Percentiles rank a stretch among this genome's conserved stretches.
Evolutionary conservation across 2,888 invertebrate genomes (phyloP).

Genomic region (Drosophila mettleri): DNA sequence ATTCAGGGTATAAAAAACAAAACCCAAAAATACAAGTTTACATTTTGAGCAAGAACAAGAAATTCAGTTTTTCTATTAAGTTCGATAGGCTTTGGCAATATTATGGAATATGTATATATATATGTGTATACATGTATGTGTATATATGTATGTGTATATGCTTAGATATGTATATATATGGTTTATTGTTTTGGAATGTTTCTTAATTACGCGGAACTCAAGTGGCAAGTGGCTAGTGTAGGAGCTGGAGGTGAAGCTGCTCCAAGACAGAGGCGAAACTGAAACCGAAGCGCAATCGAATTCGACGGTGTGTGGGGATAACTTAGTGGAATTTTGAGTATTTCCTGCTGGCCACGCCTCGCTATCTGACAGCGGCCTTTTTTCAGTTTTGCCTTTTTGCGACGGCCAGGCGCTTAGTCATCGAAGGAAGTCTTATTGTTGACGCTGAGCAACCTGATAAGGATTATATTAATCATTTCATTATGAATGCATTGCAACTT

Average conservation of each 20-base stretch:
- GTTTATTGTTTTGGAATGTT: constrained; percentile 76
- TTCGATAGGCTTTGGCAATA: constrained; percentile 58
- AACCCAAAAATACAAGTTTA: constrained; percentile 55
- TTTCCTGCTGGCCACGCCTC: constrained; percentile 50
- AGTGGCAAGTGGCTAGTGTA: constrained; percentile 69
- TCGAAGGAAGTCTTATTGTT: constrained; percentile 48
- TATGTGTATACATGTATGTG: constrained; percentile 24
- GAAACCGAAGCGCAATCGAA: constrained; percentile 33
- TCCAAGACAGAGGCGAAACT: constrained; percentile 15
- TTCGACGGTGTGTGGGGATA: constrained; percentile 47
- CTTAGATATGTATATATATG: constrained; percentile 31
- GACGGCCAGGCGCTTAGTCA: constrained; percentile 44
- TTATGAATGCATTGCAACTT: constrained; percentile 33
- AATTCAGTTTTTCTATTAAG: constrained; percentile 56
- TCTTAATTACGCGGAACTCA: constrained; percentile 79
- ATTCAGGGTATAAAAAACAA: constrained; percentile 38
- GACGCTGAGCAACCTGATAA: constrained; percentile 51
- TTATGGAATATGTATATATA: constrained; percentile 22
- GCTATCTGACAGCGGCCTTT: not conserved
- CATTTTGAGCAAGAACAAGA: constrained; percentile 32
- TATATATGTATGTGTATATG: constrained; percentile 19
- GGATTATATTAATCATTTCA: constrained; percentile 50
- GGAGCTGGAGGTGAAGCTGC: constrained; percentile 8
- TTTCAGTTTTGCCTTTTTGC: not conserved
- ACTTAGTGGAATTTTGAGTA: constrained; percentile 65